These are phyloP conservation scores for Elephas maximus DNA, from an alignment of 2,113 vertebrate species.

Conservation along the genomic window DNA sequence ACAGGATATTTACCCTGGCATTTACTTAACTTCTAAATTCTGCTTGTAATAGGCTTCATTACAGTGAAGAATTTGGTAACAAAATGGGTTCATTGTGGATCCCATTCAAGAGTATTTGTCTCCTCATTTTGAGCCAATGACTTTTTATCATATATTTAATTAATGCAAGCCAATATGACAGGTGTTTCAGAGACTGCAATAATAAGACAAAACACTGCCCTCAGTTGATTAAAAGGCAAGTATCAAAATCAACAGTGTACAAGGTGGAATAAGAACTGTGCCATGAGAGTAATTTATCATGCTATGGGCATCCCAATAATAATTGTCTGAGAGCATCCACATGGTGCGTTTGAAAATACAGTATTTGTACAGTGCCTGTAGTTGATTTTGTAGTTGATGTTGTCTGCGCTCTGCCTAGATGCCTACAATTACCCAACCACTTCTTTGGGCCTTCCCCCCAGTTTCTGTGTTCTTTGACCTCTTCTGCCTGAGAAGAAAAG, in stretches of 20 bases:
- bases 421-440: not conserved
- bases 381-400: not conserved
- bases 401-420: not conserved
- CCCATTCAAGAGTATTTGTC: not conserved
- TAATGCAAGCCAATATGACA: not conserved
- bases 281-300: not conserved
- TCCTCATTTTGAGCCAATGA: not conserved
- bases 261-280: not conserved
- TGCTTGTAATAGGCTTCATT: not conserved
- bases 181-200: not conserved
- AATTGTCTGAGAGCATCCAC: not conserved
- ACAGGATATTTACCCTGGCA: not conserved
- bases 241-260: not conserved
- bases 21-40: slow-evolving; percentile 16
- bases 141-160: not conserved
- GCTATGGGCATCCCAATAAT: no score
- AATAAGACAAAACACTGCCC: not conserved
- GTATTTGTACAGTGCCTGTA: not conserved
- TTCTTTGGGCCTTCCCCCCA: not conserved
- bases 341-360: not conserved
- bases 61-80: not conserved
- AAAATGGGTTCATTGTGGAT: not conserved
- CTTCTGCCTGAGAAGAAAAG: not conserved
- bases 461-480: not conserved
- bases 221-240: not conserved